Percentiles rank a stretch among this genome's conserved stretches.
phyloP scores from a whole-genome alignment of 2,113 vertebrate genomes.

The Nettapus auritus region DNA sequence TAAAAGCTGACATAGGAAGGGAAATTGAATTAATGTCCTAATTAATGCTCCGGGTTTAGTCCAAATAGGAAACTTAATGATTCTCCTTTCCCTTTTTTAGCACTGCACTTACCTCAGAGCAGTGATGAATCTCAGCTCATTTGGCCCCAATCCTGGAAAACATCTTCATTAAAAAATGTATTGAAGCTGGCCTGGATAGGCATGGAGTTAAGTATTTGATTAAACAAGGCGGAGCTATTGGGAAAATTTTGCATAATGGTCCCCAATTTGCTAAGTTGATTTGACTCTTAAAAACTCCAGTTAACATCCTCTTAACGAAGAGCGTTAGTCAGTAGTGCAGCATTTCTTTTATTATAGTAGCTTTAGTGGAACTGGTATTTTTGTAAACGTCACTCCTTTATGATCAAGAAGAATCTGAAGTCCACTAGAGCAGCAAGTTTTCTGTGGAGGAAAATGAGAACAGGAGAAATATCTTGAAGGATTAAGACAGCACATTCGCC shows the following conservation, averaged over 20 bases:
- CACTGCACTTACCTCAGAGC: background rate
- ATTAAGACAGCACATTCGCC: background rate
- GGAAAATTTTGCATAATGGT: background rate
- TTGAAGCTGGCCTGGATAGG: background rate
- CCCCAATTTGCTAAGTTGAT: background rate
- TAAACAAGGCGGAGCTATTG: background rate
- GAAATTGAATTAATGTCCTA: slow-evolving; percentile 48
- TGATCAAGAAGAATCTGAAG: background rate
- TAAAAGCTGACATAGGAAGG: slow-evolving; percentile 32
- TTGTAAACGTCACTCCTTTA: background rate
- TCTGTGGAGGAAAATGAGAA: background rate
- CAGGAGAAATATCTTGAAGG: background rate
- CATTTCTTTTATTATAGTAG: background rate
- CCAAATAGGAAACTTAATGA: slow-evolving; percentile 7
- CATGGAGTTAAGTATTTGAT: background rate
- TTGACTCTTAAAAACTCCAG: background rate
- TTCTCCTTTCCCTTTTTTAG: background rate
- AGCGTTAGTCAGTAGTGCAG: fast-evolving
- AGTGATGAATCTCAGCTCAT: slow-evolving; percentile 12
- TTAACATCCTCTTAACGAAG: fast-evolving
- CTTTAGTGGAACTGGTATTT: background rate
- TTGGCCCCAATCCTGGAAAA: slow-evolving; percentile 53
- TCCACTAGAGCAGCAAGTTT: background rate
- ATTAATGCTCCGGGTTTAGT: slow-evolving; percentile 14
- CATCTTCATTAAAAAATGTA: slow-evolving; percentile 7